Conservation (phyloP, 2,797 vertebrate species). For the Smutsia gigantea region DNA sequence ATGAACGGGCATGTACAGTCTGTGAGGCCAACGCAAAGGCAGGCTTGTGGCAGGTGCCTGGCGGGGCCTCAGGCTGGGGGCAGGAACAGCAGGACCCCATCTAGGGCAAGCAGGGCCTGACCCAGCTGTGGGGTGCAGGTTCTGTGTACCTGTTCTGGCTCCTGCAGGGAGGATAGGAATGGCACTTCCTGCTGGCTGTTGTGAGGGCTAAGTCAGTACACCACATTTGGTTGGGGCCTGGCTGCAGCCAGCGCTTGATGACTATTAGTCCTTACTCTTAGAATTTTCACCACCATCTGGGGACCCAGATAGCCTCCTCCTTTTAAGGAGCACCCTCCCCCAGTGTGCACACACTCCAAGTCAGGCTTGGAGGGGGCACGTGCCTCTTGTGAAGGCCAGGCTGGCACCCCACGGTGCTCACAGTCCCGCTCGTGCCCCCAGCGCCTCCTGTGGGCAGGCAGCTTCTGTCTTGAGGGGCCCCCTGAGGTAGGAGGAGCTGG, state of each 20-base stretch:
- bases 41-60: fast-evolving
- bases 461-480: background rate
- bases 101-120: background rate
- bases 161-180: too few species aligned
- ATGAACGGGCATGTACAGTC: background rate
- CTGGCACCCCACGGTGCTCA: background rate
- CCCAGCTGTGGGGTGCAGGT: background rate
- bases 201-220: background rate
- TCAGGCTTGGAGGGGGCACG: background rate
- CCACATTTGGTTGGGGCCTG: background rate
- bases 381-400: background rate
- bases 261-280: background rate
- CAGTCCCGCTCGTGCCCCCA: background rate
- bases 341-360: background rate
- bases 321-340: background rate
- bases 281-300: background rate
- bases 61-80: background rate
- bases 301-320: background rate
- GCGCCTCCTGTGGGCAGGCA: too few species aligned
- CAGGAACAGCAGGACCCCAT: background rate
- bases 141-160: background rate
- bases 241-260: background rate
- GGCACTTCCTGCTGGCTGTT: background rate
- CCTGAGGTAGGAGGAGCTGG: background rate
- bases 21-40: background rate